Conservation (phyloP, 1,140 invertebrate species). For the Brachionus calyciflorus region DNA sequence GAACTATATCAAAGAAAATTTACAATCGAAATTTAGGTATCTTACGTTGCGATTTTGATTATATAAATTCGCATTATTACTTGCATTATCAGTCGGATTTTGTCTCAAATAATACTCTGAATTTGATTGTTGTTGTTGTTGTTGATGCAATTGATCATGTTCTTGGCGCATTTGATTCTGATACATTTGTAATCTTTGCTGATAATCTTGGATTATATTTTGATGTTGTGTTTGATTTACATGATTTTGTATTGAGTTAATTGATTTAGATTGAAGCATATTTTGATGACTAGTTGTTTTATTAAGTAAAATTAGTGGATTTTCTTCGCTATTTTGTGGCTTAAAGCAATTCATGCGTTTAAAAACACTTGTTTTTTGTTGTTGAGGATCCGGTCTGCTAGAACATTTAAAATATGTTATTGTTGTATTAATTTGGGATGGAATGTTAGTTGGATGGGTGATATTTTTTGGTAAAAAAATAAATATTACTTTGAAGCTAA, state of each 20-base stretch:
- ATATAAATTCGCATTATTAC: background rate
- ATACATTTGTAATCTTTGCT: background rate
- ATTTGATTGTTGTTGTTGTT: background rate
- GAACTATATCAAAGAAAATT: too few species aligned
- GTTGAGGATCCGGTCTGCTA: constrained; percentile 7
- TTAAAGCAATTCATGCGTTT: constrained; percentile 47
- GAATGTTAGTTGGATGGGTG: background rate
- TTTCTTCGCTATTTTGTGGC: constrained; percentile 47
- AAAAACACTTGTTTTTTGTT: constrained; percentile 44
- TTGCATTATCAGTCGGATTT: background rate
- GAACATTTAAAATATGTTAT: background rate
- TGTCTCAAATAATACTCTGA: too few species aligned
- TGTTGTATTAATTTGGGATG: background rate
- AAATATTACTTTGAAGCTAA: background rate
- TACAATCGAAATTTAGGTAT: too few species aligned
- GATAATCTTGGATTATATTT: background rate
- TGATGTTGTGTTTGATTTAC: background rate
- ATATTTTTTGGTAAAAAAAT: background rate
- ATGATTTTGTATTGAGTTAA: background rate
- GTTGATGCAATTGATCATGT: constrained; percentile 8
- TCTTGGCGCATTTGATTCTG: constrained; percentile 4
- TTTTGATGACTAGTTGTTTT: constrained; percentile 25
- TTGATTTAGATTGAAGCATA: background rate
- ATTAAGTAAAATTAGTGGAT: constrained; percentile 44
- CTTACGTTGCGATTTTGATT: background rate